A percentile compares a stretch with the other conserved stretches of the same genome.
These are phyloP conservation scores for honey bee (Apis mellifera) DNA, from an alignment of 1,140 invertebrate species.

Conservation along the genomic window DNA sequence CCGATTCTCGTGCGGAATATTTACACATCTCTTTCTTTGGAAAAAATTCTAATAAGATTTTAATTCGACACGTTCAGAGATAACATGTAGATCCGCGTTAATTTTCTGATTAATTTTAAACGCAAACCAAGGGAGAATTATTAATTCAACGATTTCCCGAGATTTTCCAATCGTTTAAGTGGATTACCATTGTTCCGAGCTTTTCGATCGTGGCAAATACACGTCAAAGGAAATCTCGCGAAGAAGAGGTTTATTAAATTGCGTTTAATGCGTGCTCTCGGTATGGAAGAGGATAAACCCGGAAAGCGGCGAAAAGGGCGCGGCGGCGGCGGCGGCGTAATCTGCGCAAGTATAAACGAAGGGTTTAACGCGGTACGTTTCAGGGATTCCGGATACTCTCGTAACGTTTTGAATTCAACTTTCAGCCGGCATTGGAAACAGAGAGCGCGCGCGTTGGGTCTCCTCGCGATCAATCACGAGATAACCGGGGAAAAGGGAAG, in stretches of 20 bases:
- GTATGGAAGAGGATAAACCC: neutral
- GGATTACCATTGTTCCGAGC: neutral
- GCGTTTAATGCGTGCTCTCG: constrained; percentile 26
- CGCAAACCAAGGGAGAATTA: no score
- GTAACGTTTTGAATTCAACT: constrained; percentile 50
- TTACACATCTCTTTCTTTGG: no score
- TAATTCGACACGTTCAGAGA: neutral
- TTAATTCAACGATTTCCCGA: neutral
- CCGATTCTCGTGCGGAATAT: no score
- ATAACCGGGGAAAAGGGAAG: constrained; percentile 48
- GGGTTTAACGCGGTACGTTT: constrained; percentile 34
- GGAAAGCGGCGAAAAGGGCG: neutral
- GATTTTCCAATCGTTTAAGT: neutral
- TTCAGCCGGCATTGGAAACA: constrained; percentile 34
- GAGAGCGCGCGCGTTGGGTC: constrained; percentile 2
- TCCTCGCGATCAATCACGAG: constrained; percentile 52
- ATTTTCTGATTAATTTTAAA: neutral
- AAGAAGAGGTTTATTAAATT: constrained; percentile 26
- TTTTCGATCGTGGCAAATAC: neutral
- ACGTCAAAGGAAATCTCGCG: constrained; percentile 6
- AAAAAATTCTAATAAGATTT: no score
- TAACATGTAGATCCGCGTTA: neutral
- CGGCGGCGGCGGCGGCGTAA: constrained; percentile 6
- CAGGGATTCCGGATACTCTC: constrained; percentile 36
- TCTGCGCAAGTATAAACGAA: constrained; percentile 42